Percentiles rank a stretch among this genome's conserved stretches.
phyloP scores from a whole-genome alignment of 1,140 invertebrate genomes.

The Drosophila hydei region DNA sequence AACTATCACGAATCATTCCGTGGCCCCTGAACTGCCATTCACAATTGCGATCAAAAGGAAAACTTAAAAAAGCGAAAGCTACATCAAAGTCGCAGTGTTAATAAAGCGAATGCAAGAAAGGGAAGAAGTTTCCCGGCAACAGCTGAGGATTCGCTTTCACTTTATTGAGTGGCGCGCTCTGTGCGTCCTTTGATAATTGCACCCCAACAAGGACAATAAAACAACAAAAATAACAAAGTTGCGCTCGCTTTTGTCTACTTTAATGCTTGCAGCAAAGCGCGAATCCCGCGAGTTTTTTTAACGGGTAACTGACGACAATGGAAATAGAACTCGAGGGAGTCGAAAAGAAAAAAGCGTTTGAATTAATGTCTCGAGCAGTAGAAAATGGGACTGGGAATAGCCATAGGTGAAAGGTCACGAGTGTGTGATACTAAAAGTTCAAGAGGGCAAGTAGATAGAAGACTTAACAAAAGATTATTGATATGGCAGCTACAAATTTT shows the following conservation, averaged over 20 bases:
- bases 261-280: slow-evolving; percentile 23
- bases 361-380: background rate
- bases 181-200: slow-evolving; percentile 68
- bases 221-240: background rate
- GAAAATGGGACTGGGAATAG: background rate
- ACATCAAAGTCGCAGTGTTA: slow-evolving; percentile 61
- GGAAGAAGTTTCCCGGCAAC: slow-evolving; percentile 40
- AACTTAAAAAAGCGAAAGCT: background rate
- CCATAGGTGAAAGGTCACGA: background rate
- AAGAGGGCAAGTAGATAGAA: too few species aligned
- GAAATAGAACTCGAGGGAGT: slow-evolving; percentile 2
- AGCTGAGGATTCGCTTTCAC: slow-evolving; percentile 47
- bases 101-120: slow-evolving; percentile 12
- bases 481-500: slow-evolving; percentile 10
- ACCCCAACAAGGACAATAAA: slow-evolving; percentile 36
- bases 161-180: slow-evolving; percentile 57
- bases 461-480: too few species aligned
- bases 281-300: slow-evolving; percentile 10
- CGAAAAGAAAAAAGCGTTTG: slow-evolving; percentile 6
- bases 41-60: background rate
- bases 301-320: background rate
- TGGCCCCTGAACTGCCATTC: background rate
- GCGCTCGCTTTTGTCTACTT: slow-evolving; percentile 30
- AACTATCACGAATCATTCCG: slow-evolving; percentile 26
- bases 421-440: background rate